These are phyloP conservation scores for Dichetophora obliterata DNA, from an alignment of 2,888 invertebrate species.

Conservation along the genomic window DNA sequence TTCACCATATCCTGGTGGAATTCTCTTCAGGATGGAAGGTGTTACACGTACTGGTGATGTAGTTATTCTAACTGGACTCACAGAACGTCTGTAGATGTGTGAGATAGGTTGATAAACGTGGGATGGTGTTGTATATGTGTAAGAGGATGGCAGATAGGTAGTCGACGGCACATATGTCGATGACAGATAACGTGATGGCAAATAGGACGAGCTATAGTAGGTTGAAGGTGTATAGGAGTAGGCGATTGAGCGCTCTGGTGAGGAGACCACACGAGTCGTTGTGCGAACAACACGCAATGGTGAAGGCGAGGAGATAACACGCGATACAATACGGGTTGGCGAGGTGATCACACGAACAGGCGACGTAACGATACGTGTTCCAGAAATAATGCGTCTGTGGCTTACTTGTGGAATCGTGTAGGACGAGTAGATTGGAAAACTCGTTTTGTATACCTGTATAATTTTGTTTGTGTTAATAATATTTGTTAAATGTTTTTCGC, in stretches of 20 bases:
- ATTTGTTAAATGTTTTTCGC: conserved; percentile 1
- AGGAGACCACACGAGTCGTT: conserved; percentile 61
- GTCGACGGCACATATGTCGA: conserved; percentile 57
- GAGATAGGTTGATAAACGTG: conserved; percentile 61
- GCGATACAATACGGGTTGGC: conserved; percentile 61
- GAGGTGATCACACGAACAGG: conserved; percentile 65
- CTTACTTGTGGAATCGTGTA: conserved; percentile 58
- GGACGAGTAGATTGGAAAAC: conserved; percentile 68
- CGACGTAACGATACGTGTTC: conserved; percentile 64
- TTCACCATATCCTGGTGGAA: conserved; percentile 74
- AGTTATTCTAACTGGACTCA: conserved; percentile 60
- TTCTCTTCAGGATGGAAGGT: conserved; percentile 77
- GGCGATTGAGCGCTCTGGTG: conserved; percentile 59
- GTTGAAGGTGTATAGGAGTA: conserved; percentile 58
- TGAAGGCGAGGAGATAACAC: conserved; percentile 60
- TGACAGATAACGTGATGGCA: conserved; percentile 42
- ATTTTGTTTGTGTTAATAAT: conserved; percentile 45
- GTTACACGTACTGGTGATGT: conserved; percentile 72
- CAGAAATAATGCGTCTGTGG: conserved; percentile 57
- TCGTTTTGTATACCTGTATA: conserved; percentile 66
- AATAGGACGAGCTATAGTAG: conserved; percentile 53
- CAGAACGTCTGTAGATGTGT: conserved; percentile 59
- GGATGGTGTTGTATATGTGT: conserved; percentile 59
- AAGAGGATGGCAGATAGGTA: conserved; percentile 54
- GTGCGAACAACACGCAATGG: conserved; percentile 62